Evolutionary conservation across 2,113 vertebrate species (phyloP), one percentile per base, ranked within the genome.

Genomic region (Polyodon spathula): DNA sequence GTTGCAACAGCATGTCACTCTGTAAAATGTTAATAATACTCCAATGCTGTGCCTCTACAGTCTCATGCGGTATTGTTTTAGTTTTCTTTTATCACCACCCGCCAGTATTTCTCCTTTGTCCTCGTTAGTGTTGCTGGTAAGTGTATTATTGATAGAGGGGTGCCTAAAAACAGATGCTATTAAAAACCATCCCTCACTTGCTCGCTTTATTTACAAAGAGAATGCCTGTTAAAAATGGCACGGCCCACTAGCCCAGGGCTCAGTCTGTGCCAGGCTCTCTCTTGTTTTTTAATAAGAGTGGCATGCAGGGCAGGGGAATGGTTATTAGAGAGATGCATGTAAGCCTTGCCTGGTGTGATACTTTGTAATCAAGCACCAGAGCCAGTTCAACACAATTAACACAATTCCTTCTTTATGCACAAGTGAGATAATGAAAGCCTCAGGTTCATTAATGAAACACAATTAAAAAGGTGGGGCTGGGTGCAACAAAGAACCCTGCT

Each of bases 391-490:
- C 70, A 62, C 59, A 40, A 80, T 76, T 78, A 77, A 66, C 44
- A 72, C 60, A 57, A 52, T 63, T 61, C 51, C 55, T 52, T 68
- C 66, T 70, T 71, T 62, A 74, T 73, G 66, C 74, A 56, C 75
- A 66, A 68, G n/a, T 71, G 66, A 67, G 71, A 81, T 84, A 86
- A 88, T 85, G 80, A 85, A 85, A 82, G 77, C 74, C 78, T 80
- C 73, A 79, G 82, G 79, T 81, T 86, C 79, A 82, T 88, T 85
- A 85, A 82, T 84, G 80, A 80, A 83, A 79, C 81, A 80, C 82
- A 77, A 83, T 86, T 86, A 84, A 82, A 80, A 72, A 71, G 70
- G 66, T 55, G 66, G 66, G 61, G 69, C 71, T 68, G 68, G 46
- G 52, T 46, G 54, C 6, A 27, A 65, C 65, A 63, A 58, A 65